Evolutionary conservation across 2,113 vertebrate species (phyloP).

Genomic region (Peromyscus polionotus): DNA sequence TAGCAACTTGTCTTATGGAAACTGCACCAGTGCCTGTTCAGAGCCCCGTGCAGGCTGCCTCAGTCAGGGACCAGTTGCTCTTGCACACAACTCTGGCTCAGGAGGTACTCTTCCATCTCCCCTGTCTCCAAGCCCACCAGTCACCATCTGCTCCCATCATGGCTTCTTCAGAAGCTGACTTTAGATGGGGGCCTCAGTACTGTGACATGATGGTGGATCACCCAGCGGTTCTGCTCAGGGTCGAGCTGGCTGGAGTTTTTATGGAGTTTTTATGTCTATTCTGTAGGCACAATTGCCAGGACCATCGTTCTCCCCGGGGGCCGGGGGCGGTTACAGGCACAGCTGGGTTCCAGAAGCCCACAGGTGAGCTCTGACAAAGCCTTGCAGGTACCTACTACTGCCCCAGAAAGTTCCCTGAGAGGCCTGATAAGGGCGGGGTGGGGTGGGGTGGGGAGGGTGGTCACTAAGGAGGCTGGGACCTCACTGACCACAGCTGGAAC

Average conservation of each 20-base stretch:
- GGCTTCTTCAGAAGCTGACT: background rate
- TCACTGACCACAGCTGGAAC: fast-evolving
- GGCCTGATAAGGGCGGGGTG: background rate
- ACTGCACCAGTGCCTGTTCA: too few species aligned
- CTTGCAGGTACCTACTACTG: background rate
- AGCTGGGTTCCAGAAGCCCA: background rate
- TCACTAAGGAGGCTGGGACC: background rate
- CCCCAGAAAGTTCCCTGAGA: background rate
- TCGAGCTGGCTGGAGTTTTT: background rate
- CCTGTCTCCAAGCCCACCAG: background rate
- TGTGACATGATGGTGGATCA: background rate
- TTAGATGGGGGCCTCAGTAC: background rate
- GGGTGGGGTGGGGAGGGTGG: background rate
- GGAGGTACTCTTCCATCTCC: background rate
- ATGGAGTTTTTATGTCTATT: background rate
- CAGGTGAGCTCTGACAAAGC: background rate
- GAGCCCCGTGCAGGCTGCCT: fast-evolving
- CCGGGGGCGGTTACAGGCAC: fast-evolving
- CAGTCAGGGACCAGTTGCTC: background rate
- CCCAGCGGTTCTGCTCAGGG: background rate
- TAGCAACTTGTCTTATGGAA: background rate
- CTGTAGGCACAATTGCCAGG: background rate
- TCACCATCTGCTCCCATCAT: background rate
- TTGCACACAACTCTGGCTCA: background rate
- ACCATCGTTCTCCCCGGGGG: background rate